Evolutionary conservation across 2,797 vertebrate genomes (phyloP).

Genomic region (Carduelis carduelis): DNA sequence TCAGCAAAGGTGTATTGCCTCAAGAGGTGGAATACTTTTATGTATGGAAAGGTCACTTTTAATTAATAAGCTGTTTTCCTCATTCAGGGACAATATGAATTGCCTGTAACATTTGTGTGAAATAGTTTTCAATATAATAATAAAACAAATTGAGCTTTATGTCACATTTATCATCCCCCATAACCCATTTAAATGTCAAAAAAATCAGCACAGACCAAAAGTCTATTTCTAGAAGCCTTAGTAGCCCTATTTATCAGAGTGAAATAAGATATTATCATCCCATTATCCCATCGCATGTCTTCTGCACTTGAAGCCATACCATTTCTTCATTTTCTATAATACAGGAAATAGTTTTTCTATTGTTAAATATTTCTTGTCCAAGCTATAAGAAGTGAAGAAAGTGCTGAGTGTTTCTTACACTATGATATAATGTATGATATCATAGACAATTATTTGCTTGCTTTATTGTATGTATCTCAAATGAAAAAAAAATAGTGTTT

Average conservation of each 20-base stretch:
- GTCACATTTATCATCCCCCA: conserved; percentile 53
- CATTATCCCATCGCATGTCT: conserved; percentile 55
- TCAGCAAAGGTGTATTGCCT: conserved; percentile 59
- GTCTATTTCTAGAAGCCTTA: conserved; percentile 57
- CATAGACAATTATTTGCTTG: neutral
- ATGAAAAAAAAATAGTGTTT: neutral
- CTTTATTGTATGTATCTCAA: neutral
- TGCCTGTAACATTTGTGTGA: conserved; percentile 60
- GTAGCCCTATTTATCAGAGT: conserved; percentile 61
- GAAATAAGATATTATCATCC: conserved; percentile 65
- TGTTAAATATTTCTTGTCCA: conserved; percentile 43
- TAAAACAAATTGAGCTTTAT: conserved; percentile 68
- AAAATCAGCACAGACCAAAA: conserved; percentile 46
- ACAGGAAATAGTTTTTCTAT: conserved; percentile 12
- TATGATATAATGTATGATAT: neutral
- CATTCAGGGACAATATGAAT: conserved; percentile 59
- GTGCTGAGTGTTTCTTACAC: neutral
- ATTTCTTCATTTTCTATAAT: conserved; percentile 8
- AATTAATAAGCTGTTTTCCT: conserved; percentile 69
- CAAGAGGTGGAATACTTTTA: conserved; percentile 53
- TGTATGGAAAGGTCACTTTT: conserved; percentile 64
- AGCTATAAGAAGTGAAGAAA: neutral
- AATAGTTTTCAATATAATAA: conserved; percentile 70
- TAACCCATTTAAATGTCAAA: conserved; percentile 69
- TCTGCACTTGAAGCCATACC: neutral